A percentile compares a stretch with the other conserved stretches of the same genome.
phyloP scores from a whole-genome alignment of 1,140 invertebrate genomes.

The Mycetomoellerius zeteki region DNA sequence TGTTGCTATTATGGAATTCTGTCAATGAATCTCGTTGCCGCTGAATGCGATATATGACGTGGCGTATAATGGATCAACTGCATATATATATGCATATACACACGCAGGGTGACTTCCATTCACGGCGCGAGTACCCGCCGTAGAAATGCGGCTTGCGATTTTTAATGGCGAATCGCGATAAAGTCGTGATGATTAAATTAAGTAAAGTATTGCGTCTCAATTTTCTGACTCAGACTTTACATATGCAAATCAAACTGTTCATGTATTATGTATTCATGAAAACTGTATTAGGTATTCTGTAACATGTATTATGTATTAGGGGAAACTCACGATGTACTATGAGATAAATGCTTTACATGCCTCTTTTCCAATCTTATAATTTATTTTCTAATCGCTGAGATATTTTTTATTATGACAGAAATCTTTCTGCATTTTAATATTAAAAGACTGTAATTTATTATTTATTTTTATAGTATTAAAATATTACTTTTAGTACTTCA shows the following conservation, averaged over 20 bases:
- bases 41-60: slow-evolving; percentile 45
- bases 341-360: background rate
- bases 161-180: background rate
- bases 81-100: background rate
- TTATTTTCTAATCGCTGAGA: slow-evolving; percentile 12
- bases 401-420: background rate
- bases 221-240: background rate
- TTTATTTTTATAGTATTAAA: no score
- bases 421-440: no score
- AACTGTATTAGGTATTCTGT: no score
- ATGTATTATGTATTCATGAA: no score
- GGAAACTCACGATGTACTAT: background rate
- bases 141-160: background rate
- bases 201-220: background rate
- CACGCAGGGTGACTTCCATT: slow-evolving; percentile 20
- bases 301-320: no score
- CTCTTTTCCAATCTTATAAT: background rate
- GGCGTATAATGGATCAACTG: slow-evolving; percentile 44
- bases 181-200: background rate
- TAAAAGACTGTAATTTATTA: no score
- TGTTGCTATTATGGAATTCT: slow-evolving; percentile 61
- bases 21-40: slow-evolving; percentile 56
- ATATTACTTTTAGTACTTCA: no score
- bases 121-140: background rate
- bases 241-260: background rate